Percentiles rank a stretch among this genome's conserved stretches.
Evolutionary conservation across 2,888 invertebrate species (phyloP).

Genomic region (Digitonthophagus gazella): DNA sequence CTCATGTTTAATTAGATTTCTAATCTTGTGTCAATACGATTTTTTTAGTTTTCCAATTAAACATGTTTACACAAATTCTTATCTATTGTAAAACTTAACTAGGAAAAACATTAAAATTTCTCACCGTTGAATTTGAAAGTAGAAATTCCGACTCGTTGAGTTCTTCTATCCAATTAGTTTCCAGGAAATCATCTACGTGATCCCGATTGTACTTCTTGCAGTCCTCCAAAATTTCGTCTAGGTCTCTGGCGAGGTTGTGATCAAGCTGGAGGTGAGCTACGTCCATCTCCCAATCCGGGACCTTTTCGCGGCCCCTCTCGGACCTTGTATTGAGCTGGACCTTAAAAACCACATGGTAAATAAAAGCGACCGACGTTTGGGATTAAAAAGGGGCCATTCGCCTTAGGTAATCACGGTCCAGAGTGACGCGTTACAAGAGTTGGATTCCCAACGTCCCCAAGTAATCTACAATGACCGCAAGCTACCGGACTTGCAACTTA

Average conservation of each 20-base stretch:
- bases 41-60: no score
- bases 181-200: not conserved
- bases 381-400: slow-evolving; percentile 15
- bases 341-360: slow-evolving; percentile 1
- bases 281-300: not conserved
- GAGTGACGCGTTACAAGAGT: slow-evolving; percentile 37
- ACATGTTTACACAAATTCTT: not conserved
- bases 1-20: no score
- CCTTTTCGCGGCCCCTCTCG: not conserved
- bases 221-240: slow-evolving; percentile 1
- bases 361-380: not conserved
- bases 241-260: not conserved
- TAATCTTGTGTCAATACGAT: no score
- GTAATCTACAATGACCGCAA: slow-evolving; percentile 44
- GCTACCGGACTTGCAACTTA: slow-evolving; percentile 25
- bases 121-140: slow-evolving; percentile 21
- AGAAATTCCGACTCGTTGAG: not conserved
- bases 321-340: not conserved
- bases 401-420: slow-evolving; percentile 22
- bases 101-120: not conserved
- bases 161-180: not conserved
- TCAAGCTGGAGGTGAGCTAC: no score
- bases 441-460: slow-evolving; percentile 46
- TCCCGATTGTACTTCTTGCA: slow-evolving; percentile 6
- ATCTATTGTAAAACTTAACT: not conserved